These are phyloP conservation scores for Acanthosepion pharaonis DNA, from an alignment of 2,888 invertebrate species.

Conservation along the genomic window DNA sequence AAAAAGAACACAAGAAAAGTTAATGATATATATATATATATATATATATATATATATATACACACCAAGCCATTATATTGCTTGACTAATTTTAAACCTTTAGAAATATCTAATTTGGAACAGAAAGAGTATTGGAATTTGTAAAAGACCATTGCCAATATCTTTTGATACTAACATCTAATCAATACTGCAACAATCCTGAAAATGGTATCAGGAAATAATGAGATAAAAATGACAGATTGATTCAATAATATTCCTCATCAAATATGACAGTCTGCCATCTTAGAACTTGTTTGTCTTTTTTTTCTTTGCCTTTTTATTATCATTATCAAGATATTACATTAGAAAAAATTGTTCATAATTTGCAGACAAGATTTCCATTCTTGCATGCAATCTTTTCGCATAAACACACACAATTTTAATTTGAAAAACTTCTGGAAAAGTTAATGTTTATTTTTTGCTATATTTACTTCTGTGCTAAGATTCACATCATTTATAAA, in stretches of 20 bases:
- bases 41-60: no score
- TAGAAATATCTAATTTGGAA: neutral
- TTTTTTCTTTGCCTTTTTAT: neutral
- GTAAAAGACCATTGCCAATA: neutral
- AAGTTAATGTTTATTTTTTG: no score
- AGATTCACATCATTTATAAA: no score
- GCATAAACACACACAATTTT: neutral
- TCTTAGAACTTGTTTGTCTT: neutral
- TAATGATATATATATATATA: no score
- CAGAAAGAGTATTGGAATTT: neutral
- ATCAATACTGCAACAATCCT: neutral
- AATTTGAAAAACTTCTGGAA: no score
- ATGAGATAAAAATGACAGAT: neutral
- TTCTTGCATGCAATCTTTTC: neutral
- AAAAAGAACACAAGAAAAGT: no score
- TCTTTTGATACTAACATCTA: constrained; percentile 1
- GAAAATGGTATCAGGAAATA: neutral
- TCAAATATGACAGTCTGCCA: neutral
- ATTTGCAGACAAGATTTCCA: no score
- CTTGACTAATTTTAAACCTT: neutral
- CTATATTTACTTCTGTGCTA: no score
- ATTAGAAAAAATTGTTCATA: neutral
- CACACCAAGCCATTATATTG: neutral
- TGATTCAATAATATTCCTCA: constrained; percentile 6
- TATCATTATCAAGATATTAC: neutral